phyloP scores from a whole-genome alignment of 2,888 invertebrate species.

The Pycnomerus fuliginosus region DNA sequence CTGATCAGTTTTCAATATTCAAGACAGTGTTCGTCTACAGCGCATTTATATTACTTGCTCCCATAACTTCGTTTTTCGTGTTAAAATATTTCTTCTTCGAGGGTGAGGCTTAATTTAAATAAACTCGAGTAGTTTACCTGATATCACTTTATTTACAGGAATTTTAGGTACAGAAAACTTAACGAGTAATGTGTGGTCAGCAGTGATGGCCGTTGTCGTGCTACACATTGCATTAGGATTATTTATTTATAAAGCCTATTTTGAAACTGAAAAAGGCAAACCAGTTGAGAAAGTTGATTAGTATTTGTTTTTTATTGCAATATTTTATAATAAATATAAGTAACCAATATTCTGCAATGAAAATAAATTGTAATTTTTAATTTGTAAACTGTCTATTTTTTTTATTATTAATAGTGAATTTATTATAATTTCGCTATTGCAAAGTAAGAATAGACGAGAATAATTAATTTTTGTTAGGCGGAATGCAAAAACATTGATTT shows the following conservation, averaged over 20 bases:
- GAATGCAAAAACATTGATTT: too few relatives aligned
- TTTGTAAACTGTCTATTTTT: too few relatives aligned
- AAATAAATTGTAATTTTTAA: too few relatives aligned
- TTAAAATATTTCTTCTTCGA: slow-evolving; percentile 71
- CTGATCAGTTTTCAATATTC: too few relatives aligned
- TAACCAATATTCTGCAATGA: too few relatives aligned
- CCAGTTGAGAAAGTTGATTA: slow-evolving; percentile 44
- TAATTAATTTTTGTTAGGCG: slow-evolving; percentile 1
- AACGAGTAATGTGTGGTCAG: slow-evolving; percentile 76
- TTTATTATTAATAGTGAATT: too few relatives aligned
- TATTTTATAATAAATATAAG: too few relatives aligned
- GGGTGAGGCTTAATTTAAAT: slow-evolving; percentile 48
- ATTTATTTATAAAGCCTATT: slow-evolving; percentile 78
- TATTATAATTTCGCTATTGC: too few relatives aligned
- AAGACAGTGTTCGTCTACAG: slow-evolving; percentile 75
- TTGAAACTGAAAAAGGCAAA: slow-evolving; percentile 53
- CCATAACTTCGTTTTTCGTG: slow-evolving; percentile 72
- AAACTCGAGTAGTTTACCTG: slow-evolving; percentile 1
- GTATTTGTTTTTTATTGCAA: neutral
- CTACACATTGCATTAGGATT: slow-evolving; percentile 75
- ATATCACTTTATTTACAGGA: slow-evolving; percentile 47
- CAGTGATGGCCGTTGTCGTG: slow-evolving; percentile 71
- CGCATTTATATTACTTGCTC: slow-evolving; percentile 72
- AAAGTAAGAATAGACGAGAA: too few relatives aligned
- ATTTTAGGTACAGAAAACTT: slow-evolving; percentile 55